phyloP scores from a whole-genome alignment of 2,797 vertebrate genomes.

The Pithecia hirsuta region DNA sequence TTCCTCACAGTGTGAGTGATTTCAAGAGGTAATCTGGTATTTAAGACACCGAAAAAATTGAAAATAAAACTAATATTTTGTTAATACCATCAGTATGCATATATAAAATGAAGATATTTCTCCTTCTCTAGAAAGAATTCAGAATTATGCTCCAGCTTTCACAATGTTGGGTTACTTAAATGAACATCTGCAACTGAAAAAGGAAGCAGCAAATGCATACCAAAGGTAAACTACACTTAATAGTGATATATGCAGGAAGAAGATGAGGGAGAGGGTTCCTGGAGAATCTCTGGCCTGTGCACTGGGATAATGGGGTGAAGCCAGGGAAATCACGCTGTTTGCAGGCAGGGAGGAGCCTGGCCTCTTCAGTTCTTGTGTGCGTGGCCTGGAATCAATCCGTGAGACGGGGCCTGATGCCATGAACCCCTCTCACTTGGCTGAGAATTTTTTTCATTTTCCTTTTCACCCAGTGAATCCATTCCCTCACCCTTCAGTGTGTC shows the following conservation, averaged over 20 bases:
- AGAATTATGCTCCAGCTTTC: slow-evolving; percentile 92
- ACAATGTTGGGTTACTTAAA: slow-evolving; percentile 96
- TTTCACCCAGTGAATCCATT: neutral
- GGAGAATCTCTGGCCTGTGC: neutral
- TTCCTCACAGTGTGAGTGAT: slow-evolving; percentile 9
- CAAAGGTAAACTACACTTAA: slow-evolving; percentile 86
- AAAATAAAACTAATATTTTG: slow-evolving; percentile 33
- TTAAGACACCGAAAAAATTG: slow-evolving; percentile 22
- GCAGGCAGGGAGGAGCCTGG: neutral
- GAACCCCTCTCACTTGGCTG: neutral
- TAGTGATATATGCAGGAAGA: neutral
- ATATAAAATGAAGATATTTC: slow-evolving; percentile 56
- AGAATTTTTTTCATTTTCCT: neutral
- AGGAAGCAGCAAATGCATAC: slow-evolving; percentile 91
- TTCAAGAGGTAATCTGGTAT: neutral
- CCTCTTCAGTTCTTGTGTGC: neutral
- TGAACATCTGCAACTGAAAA: slow-evolving; percentile 92
- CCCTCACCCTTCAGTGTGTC: neutral
- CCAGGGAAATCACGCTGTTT: neutral
- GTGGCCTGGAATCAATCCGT: neutral
- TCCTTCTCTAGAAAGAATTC: slow-evolving; percentile 91
- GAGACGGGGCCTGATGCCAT: neutral
- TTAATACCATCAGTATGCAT: neutral
- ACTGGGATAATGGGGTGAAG: neutral
- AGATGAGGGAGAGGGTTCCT: neutral